Conservation (phyloP, 1,140 invertebrate species). For the Ectropis grisescens region DNA sequence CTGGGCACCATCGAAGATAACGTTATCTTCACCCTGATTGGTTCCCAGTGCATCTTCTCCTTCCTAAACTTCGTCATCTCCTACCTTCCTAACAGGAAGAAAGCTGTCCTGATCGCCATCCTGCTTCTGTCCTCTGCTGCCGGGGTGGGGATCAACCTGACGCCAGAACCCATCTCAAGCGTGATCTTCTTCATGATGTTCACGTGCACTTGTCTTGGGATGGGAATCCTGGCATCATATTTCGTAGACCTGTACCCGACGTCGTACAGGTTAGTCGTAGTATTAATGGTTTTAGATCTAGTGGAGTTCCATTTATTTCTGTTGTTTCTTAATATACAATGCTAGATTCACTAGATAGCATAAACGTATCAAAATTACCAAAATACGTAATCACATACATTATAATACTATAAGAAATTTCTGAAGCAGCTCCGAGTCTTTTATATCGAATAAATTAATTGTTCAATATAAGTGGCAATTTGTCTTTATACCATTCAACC, state of each 20-base stretch:
- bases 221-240: slow-evolving; percentile 54
- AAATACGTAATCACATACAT: no score
- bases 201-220: slow-evolving; percentile 43
- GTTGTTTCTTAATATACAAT: no score
- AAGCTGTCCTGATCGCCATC: slow-evolving; percentile 29
- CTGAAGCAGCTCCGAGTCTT: no score
- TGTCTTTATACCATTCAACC: no score
- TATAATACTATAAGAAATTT: no score
- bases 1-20: slow-evolving; percentile 36
- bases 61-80: slow-evolving; percentile 50
- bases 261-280: slow-evolving; percentile 36
- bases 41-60: slow-evolving; percentile 31
- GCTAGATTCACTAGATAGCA: no score
- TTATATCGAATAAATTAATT: no score
- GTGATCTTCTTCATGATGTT: slow-evolving; percentile 50
- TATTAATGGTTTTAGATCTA: no score
- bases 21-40: slow-evolving; percentile 38
- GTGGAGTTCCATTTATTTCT: no score
- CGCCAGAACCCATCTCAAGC: slow-evolving; percentile 46
- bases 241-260: slow-evolving; percentile 58
- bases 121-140: slow-evolving; percentile 34
- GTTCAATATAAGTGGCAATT: no score
- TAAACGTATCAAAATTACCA: no score
- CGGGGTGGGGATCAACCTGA: slow-evolving; percentile 29
- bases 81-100: slow-evolving; percentile 33